Conservation (phyloP, 2,797 vertebrate genomes). For the Esox lucius region DNA sequence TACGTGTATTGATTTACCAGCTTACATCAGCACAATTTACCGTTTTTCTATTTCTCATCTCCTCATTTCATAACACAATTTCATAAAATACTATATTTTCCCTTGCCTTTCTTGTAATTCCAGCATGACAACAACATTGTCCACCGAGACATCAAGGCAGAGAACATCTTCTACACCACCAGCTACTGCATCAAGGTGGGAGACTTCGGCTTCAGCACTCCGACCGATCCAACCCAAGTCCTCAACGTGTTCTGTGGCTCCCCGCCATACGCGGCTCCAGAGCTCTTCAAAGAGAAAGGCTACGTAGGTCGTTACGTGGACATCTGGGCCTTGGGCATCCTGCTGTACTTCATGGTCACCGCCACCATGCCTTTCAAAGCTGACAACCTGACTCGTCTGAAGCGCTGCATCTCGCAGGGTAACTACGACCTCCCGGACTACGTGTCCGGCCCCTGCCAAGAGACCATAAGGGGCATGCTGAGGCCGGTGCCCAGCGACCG, state of each 20-base stretch:
- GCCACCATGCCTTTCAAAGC: conserved; percentile 73
- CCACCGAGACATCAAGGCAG: conserved; percentile 80
- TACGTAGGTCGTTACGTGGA: conserved; percentile 72
- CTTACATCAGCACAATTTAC: background rate
- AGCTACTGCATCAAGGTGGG: conserved; percentile 78
- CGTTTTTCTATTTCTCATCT: background rate
- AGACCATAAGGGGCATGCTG: conserved; percentile 72
- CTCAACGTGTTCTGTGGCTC: conserved; percentile 79
- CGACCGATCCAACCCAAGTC: conserved; percentile 55
- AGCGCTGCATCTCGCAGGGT: conserved; percentile 74
- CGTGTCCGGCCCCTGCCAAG: conserved; percentile 69
- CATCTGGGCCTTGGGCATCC: conserved; percentile 78
- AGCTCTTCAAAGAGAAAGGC: conserved; percentile 76
- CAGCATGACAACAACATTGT: conserved; percentile 79
- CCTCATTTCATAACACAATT: background rate
- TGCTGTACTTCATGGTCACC: conserved; percentile 78
- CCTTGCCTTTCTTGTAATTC: conserved; percentile 2
- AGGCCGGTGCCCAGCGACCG: conserved; percentile 69
- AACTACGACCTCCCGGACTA: conserved; percentile 70
- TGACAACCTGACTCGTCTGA: conserved; percentile 69
- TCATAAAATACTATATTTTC: background rate
- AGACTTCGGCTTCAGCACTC: conserved; percentile 78
- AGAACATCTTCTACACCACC: conserved; percentile 80
- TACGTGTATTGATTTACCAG: background rate
- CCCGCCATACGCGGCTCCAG: conserved; percentile 77